Evolutionary conservation across 2,797 vertebrate species (phyloP).

Genomic region (Enteromius trimaculatus): DNA sequence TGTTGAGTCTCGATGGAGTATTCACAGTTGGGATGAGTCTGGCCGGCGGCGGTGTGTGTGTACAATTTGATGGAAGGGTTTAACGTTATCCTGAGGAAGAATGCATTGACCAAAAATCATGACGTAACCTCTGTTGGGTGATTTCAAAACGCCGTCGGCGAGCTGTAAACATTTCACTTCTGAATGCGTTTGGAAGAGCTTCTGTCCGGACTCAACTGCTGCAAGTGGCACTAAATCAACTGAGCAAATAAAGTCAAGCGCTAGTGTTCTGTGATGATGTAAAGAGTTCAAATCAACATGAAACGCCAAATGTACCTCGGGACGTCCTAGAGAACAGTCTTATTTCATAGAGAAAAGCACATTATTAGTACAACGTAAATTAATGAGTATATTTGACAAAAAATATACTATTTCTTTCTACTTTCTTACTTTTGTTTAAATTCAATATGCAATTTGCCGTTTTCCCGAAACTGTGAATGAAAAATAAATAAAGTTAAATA

Average conservation of each 20-base stretch:
- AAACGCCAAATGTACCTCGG: neutral
- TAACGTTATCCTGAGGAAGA: constrained; percentile 36
- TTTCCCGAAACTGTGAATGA: no score
- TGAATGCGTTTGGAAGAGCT: constrained; percentile 33
- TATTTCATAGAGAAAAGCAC: neutral
- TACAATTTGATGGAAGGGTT: neutral
- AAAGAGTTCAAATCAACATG: neutral
- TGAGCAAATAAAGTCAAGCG: neutral
- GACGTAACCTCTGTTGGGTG: constrained; percentile 2
- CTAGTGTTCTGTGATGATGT: neutral
- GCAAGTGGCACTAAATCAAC: constrained; percentile 6
- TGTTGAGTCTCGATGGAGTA: neutral
- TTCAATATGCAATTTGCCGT: neutral
- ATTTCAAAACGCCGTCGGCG: constrained; percentile 1
- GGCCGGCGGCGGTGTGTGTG: neutral
- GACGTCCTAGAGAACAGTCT: neutral
- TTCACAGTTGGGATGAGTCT: constrained; percentile 6
- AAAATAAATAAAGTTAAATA: neutral
- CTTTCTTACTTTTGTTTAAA: neutral
- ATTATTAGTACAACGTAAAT: neutral
- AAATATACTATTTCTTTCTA: neutral
- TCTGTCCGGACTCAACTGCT: constrained; percentile 8
- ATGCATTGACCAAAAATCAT: neutral
- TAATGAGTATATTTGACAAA: neutral
- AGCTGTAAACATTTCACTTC: constrained; percentile 47